Percentiles rank a stretch among this genome's conserved stretches.
Conservation (phyloP, 2,888 invertebrate genomes). For the Cerceris ruficornis region DNA sequence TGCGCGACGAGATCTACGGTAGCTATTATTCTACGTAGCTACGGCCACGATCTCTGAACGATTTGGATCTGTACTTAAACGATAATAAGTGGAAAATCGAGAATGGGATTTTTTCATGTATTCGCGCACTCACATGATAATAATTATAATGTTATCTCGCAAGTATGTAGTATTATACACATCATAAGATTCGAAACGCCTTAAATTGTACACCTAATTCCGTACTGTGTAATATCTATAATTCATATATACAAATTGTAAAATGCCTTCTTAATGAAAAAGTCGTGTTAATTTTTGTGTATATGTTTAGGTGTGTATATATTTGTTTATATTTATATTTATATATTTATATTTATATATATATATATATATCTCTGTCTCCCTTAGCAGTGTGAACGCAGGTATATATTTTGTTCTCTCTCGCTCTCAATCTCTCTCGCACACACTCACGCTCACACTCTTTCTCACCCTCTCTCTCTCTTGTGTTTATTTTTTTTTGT, state of each 20-base stretch:
- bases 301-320: conserved; percentile 64
- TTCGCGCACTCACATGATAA: conserved; percentile 56
- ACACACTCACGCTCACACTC: conserved; percentile 39
- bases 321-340: conserved; percentile 44
- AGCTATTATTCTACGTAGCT: conserved; percentile 60
- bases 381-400: conserved; percentile 59
- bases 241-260: conserved; percentile 80
- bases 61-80: conserved; percentile 64
- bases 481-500: conserved; percentile 33
- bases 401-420: conserved; percentile 49
- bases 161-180: conserved; percentile 63
- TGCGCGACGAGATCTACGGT: conserved; percentile 60
- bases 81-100: conserved; percentile 73
- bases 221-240: conserved; percentile 70
- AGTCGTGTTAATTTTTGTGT: conserved; percentile 63
- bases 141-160: conserved; percentile 62
- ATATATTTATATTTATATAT: conserved; percentile 52
- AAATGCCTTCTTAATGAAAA: conserved; percentile 78
- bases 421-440: conserved; percentile 20
- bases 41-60: conserved; percentile 59
- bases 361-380: conserved; percentile 43
- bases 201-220: conserved; percentile 65
- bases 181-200: conserved; percentile 67
- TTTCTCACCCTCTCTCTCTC: conserved; percentile 29
- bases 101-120: conserved; percentile 62